Evolutionary conservation across 2,888 invertebrate genomes (phyloP).

Genomic region (Phaonia tiefii): DNA sequence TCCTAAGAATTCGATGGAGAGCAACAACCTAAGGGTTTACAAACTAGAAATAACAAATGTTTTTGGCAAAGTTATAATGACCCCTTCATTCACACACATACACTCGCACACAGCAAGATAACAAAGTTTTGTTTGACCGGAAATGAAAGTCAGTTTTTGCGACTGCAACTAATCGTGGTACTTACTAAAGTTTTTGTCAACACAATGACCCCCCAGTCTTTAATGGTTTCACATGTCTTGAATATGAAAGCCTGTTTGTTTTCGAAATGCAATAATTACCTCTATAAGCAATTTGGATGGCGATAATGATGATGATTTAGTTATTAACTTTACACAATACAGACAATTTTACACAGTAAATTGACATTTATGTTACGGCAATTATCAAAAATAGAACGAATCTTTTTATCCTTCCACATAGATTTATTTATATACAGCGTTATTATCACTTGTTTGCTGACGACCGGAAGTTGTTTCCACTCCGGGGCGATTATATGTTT

Average conservation of each 20-base stretch:
- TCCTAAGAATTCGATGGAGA: neutral
- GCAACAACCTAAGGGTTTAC: conserved; percentile 9
- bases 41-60: neutral
- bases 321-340: neutral
- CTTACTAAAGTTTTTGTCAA: too few relatives aligned
- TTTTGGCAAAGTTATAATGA: conserved; percentile 13
- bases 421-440: conserved; percentile 22
- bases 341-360: conserved; percentile 6
- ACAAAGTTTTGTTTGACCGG: neutral
- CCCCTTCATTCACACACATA: conserved; percentile 12
- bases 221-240: too few relatives aligned
- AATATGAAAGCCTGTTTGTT: too few relatives aligned
- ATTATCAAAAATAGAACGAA: conserved; percentile 23
- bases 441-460: neutral
- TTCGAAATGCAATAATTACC: too few relatives aligned
- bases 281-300: too few relatives aligned
- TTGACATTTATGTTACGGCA: conserved; percentile 20
- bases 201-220: too few relatives aligned
- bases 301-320: too few relatives aligned
- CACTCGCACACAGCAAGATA: neutral
- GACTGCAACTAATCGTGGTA: too few relatives aligned
- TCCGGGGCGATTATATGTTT: conserved; percentile 9
- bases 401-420: neutral
- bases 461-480: conserved; percentile 23
- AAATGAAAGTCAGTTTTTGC: neutral